phyloP scores from a whole-genome alignment of 2,888 invertebrate species.

The Agrochola circellaris region DNA sequence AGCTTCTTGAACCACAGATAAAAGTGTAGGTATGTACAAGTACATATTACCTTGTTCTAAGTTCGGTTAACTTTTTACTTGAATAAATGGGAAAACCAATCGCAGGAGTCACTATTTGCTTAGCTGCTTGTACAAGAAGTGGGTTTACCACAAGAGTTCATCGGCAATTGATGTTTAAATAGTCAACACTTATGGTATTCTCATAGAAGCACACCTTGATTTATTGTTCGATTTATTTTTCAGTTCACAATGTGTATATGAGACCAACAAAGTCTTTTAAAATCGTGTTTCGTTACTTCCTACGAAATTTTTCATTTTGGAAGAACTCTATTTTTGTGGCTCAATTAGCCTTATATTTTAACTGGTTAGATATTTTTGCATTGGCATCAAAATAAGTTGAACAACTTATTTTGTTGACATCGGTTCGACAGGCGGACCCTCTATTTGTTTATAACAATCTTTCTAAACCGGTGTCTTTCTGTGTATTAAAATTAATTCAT shows the following conservation, averaged over 20 bases:
- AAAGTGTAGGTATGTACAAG: neutral
- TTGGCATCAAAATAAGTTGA: too few species aligned
- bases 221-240: neutral
- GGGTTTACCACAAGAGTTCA: constrained; percentile 12
- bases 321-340: neutral
- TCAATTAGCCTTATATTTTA: neutral
- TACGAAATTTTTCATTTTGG: neutral
- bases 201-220: neutral
- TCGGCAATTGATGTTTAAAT: neutral
- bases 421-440: neutral
- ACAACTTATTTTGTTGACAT: neutral
- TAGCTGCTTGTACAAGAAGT: constrained; percentile 7
- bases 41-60: neutral
- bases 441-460: neutral
- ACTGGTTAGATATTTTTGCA: too few species aligned
- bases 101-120: neutral
- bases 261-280: too few species aligned
- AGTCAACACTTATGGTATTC: neutral
- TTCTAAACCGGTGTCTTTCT: neutral
- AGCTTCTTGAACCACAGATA: neutral
- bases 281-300: neutral
- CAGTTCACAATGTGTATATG: neutral
- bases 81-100: constrained; percentile 16
- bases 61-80: constrained; percentile 3
- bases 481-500: neutral